Conservation (phyloP, 2,113 vertebrate species). For the Lonchura striata region DNA sequence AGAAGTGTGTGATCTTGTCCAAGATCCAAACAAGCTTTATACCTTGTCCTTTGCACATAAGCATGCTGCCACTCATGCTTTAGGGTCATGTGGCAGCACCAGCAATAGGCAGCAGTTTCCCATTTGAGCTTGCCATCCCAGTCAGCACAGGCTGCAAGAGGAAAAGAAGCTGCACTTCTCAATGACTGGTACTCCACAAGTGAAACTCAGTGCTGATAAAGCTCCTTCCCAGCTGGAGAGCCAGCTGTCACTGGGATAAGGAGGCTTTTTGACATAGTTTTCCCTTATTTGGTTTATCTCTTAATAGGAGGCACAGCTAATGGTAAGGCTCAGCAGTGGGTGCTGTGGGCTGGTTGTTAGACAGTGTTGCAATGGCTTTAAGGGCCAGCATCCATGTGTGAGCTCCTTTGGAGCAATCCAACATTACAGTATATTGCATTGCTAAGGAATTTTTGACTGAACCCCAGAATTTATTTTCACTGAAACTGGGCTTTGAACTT, state of each 20-base stretch:
- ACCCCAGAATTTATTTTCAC: background rate
- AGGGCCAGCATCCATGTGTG: background rate
- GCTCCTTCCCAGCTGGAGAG: background rate
- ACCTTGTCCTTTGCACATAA: background rate
- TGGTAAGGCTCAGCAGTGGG: background rate
- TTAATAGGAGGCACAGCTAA: background rate
- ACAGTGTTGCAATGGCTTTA: background rate
- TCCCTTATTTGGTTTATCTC: background rate
- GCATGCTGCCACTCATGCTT: fast-evolving
- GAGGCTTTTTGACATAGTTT: background rate
- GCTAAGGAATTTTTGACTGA: background rate
- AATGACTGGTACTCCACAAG: background rate
- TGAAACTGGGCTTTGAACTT: background rate
- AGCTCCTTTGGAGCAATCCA: background rate
- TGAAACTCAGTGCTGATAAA: background rate
- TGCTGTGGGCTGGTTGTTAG: background rate
- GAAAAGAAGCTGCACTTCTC: background rate
- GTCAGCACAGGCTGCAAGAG: fast-evolving
- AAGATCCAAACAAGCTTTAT: too few relatives aligned
- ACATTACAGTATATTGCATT: background rate
- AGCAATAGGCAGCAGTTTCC: background rate
- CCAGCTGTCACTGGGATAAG: background rate
- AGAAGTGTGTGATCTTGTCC: fast-evolving
- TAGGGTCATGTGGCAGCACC: background rate
- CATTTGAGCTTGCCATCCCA: fast-evolving